phyloP scores from a whole-genome alignment of 2,113 vertebrate species.

The Odocoileus virginianus region DNA sequence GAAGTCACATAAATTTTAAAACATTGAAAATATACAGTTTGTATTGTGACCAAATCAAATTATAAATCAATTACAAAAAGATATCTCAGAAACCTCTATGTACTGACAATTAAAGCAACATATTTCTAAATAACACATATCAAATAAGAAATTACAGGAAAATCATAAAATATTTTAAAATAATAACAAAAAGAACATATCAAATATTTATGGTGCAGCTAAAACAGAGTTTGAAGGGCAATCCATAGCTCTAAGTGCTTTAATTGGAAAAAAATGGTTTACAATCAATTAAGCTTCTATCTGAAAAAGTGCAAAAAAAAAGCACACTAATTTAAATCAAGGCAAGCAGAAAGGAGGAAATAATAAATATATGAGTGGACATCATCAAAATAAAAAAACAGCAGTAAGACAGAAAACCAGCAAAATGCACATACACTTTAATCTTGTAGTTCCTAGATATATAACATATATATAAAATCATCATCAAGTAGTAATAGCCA shows the following conservation, averaged over 20 bases:
- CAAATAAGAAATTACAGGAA: neutral
- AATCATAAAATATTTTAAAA: slow-evolving; percentile 7
- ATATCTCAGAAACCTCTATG: neutral
- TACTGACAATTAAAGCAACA: neutral
- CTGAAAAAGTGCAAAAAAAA: neutral
- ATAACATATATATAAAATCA: neutral
- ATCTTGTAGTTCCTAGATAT: neutral
- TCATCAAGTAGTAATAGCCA: neutral
- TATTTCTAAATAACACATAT: neutral
- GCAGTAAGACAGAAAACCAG: neutral
- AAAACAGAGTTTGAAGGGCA: neutral
- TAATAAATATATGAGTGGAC: neutral
- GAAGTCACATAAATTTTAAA: neutral
- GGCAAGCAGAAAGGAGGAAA: neutral
- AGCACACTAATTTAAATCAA: neutral
- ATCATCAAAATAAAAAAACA: neutral
- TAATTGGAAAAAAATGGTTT: neutral
- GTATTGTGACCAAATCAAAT: neutral
- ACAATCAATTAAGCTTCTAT: neutral
- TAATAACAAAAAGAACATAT: neutral
- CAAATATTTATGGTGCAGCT: neutral
- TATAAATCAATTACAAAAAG: slow-evolving; percentile 6
- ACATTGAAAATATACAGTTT: neutral
- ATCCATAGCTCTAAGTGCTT: neutral
- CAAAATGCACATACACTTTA: neutral